A percentile compares a stretch with the other conserved stretches of the same genome.
These are phyloP conservation scores for Stomorhina lunata DNA, from an alignment of 2,888 invertebrate genomes.

Conservation along the genomic window DNA sequence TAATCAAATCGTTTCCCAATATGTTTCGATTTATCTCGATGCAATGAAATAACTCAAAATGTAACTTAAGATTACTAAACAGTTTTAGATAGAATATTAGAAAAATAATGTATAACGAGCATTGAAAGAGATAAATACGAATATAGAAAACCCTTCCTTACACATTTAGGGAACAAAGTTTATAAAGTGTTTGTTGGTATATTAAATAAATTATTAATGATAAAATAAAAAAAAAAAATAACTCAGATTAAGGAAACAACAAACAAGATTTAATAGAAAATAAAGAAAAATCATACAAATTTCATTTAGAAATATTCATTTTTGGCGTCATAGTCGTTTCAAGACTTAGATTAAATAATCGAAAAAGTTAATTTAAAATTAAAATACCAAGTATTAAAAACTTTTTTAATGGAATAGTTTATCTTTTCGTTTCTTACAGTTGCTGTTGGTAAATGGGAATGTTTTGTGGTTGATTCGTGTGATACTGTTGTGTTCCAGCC, in stretches of 20 bases:
- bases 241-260: neutral
- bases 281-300: neutral
- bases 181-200: neutral
- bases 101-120: too few species aligned
- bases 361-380: constrained; percentile 5
- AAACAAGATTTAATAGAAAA: neutral
- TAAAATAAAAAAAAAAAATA: neutral
- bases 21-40: too few species aligned
- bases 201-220: neutral
- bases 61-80: too few species aligned
- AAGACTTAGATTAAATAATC: neutral
- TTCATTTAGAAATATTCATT: neutral
- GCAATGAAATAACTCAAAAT: too few species aligned
- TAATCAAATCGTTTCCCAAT: too few species aligned
- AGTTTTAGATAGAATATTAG: too few species aligned
- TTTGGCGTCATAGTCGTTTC: neutral
- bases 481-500: constrained; percentile 70
- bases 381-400: constrained; percentile 13
- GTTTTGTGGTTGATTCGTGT: constrained; percentile 77
- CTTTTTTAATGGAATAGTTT: constrained; percentile 30
- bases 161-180: constrained; percentile 34
- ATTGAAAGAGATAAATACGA: constrained; percentile 4
- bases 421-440: constrained; percentile 73
- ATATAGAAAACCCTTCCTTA: neutral
- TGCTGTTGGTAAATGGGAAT: constrained; percentile 80